phyloP scores from a whole-genome alignment of 1,140 invertebrate species.

The Chrysopa pallens region DNA sequence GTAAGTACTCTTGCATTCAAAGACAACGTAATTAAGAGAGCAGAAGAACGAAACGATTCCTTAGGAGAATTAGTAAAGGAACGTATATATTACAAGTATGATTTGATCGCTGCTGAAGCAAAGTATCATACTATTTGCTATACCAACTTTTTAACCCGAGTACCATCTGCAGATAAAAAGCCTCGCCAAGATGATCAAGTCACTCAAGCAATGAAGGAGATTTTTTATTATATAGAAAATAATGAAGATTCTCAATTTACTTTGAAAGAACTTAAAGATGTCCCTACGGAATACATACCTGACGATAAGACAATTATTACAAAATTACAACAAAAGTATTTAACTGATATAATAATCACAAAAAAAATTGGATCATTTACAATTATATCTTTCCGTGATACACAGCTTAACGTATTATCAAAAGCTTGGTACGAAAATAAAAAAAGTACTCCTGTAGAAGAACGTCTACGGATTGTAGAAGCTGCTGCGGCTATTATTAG shows the following conservation, averaged over 20 bases:
- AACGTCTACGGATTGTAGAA: conserved; percentile 8
- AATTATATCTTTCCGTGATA: not conserved
- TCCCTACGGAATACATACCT: not conserved
- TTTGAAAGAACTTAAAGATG: not conserved
- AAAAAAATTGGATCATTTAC: not conserved
- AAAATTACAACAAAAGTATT: not conserved
- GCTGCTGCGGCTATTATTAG: conserved; percentile 10
- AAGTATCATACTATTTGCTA: conserved; percentile 18
- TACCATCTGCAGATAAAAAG: conserved; percentile 12
- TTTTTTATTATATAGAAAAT: conserved; percentile 20
- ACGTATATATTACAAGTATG: conserved; percentile 15
- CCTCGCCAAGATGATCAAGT: conserved; percentile 15
- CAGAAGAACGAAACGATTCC: conserved; percentile 16
- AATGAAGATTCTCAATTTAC: conserved; percentile 13
- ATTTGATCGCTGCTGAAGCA: conserved; percentile 17
- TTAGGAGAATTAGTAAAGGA: conserved; percentile 16
- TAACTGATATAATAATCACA: not conserved
- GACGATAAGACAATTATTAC: not conserved
- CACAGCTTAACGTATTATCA: not conserved
- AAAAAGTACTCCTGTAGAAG: conserved; percentile 3
- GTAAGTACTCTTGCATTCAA: conserved; percentile 19
- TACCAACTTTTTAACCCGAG: conserved; percentile 16
- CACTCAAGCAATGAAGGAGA: conserved; percentile 16
- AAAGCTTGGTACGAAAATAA: not conserved
- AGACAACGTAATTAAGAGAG: conserved; percentile 16